Evolutionary conservation across 2,797 vertebrate genomes (phyloP), one percentile per base, ranked within the genome.

Genomic region (Mormyrops boulengeri): DNA sequence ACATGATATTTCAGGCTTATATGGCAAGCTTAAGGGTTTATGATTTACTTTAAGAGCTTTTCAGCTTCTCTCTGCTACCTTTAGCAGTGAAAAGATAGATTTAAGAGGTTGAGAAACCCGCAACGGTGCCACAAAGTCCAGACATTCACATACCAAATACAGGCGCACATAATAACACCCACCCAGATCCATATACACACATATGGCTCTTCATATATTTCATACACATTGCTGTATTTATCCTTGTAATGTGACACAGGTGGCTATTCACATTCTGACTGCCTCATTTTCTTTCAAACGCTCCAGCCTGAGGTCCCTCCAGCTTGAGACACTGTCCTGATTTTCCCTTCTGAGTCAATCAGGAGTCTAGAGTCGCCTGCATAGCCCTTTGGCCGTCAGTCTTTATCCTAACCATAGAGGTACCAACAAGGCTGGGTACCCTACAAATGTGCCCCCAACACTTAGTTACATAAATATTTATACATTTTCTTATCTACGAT

Each of bases 21-120:
- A 38, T 14, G 14, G 69, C 34, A 89, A 62, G 49, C 26, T 60
- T n/a, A 85, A 85, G 22, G 89, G 84, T 69, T 86, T 73, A 50
- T 52, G 84, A 60, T 86, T 73, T 86, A 69, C 66, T 86, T 89
- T 62, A 14, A 62, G 38, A 85, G 44, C 38, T 41, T 52, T 89
- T 26, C 38, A 47, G 82, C 53, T 60, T 17, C 22, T n/a, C 57
- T 34, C 22, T 47, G 89, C 44, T 66, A 87, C 82, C 60, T 86
- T 89, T 41, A 38, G 44, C 57, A 41, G 57, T 22, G 82, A 86
- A 30, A 66, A 14, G 57, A 50, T 38, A 49, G 9, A 49, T 86
- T 30, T 69, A 52, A 57, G 38, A 49, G 38, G 8, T 12, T 17
- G 30, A n/a, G n/a, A 84, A 80, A 89, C 52, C 34, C 2, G 19